These are phyloP conservation scores for Neotoma lepida DNA, from an alignment of 2,113 vertebrate genomes.

Conservation along the genomic window DNA sequence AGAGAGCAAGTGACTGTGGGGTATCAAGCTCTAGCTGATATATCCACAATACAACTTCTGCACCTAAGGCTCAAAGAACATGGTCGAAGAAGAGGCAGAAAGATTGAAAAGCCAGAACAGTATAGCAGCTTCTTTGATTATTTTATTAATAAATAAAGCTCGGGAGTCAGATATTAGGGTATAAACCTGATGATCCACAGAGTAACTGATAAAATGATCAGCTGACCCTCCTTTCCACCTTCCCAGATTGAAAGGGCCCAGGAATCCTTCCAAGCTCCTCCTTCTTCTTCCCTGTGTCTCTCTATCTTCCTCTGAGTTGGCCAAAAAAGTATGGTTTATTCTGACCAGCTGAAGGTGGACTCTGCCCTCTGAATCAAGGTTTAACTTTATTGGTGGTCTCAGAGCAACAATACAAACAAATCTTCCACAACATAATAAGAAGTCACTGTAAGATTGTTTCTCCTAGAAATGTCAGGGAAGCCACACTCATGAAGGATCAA, in stretches of 20 bases:
- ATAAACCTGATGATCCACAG: not conserved
- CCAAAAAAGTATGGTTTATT: not conserved
- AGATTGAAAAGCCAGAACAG: not conserved
- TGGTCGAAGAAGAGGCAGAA: not conserved
- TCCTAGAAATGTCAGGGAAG: no score
- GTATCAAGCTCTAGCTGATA: not conserved
- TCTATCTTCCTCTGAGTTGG: not conserved
- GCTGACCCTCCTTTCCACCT: not conserved
- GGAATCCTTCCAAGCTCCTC: not conserved
- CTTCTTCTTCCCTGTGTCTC: not conserved
- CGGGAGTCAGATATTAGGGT: not conserved
- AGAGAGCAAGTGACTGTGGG: not conserved
- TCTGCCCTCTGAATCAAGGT: no score
- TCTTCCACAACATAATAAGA: not conserved
- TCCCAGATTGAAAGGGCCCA: not conserved
- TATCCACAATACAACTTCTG: not conserved
- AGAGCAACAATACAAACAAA: not conserved
- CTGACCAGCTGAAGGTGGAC: not conserved
- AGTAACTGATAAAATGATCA: not conserved
- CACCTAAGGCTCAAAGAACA: not conserved
- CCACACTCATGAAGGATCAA: not conserved
- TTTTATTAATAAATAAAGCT: not conserved
- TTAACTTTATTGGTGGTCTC: no score
- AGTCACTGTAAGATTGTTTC: not conserved
- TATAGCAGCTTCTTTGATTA: not conserved